Percentiles rank a stretch among this genome's conserved stretches.
Conservation (phyloP, 2,888 invertebrate genomes). For the Tinea pellionella region DNA sequence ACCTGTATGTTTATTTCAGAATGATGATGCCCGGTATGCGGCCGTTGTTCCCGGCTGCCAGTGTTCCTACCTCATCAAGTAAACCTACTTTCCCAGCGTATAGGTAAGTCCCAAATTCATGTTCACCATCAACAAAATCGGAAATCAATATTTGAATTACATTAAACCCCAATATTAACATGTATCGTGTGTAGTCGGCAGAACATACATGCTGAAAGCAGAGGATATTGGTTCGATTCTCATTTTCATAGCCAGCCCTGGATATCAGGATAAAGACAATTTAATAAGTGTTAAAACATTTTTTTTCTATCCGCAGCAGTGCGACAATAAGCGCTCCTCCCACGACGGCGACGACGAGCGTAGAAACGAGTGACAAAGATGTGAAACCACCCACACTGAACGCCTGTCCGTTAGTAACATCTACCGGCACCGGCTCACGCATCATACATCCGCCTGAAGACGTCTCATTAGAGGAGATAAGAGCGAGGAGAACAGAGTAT, state of each 20-base stretch:
- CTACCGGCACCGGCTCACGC: slow-evolving; percentile 87
- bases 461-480: slow-evolving; percentile 87
- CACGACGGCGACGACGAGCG: slow-evolving; percentile 57
- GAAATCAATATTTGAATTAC: too few species aligned
- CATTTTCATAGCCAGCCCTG: too few species aligned
- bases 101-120: too few species aligned
- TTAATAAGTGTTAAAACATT: slow-evolving; percentile 15
- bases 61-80: slow-evolving; percentile 69
- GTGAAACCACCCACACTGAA: slow-evolving; percentile 50
- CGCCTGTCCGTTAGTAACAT: slow-evolving; percentile 72
- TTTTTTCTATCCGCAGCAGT: slow-evolving; percentile 52
- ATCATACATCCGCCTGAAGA: slow-evolving; percentile 96
- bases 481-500: slow-evolving; percentile 78
- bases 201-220: too few species aligned
- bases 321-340: slow-evolving; percentile 84
- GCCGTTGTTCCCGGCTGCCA: slow-evolving; percentile 86
- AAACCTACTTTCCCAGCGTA: slow-evolving; percentile 87
- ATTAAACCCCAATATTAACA: too few species aligned
- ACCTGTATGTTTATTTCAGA: slow-evolving; percentile 25
- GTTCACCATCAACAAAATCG: too few species aligned
- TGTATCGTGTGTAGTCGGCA: too few species aligned
- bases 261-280: too few species aligned
- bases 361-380: slow-evolving; percentile 42
- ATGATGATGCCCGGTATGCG: slow-evolving; percentile 71
- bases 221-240: too few species aligned